These are phyloP conservation scores for Tamandua tetradactyla DNA, from an alignment of 2,797 vertebrate genomes.

Conservation along the genomic window DNA sequence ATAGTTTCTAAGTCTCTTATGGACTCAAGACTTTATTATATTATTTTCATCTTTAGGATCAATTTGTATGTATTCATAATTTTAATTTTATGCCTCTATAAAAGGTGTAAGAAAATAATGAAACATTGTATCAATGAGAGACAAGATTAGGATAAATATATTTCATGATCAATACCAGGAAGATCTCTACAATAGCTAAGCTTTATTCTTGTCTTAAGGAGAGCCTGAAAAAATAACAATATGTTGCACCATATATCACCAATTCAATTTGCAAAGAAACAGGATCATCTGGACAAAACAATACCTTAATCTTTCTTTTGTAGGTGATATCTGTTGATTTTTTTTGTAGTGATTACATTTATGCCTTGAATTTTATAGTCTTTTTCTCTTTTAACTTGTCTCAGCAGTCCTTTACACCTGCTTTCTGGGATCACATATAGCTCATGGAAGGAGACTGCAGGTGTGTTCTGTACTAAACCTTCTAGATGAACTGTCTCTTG, in stretches of 20 bases:
- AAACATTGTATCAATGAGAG: background rate
- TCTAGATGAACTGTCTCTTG: background rate
- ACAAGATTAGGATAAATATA: constrained; percentile 35
- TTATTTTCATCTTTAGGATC: constrained; percentile 42
- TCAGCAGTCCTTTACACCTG: background rate
- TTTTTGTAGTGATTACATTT: background rate
- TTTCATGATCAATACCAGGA: constrained; percentile 18
- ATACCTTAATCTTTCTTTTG: background rate
- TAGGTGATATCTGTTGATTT: background rate
- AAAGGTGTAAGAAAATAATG: background rate
- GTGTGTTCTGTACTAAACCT: background rate
- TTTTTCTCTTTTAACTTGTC: background rate
- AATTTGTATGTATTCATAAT: constrained; percentile 10
- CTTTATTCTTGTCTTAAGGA: constrained; percentile 54
- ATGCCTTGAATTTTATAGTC: background rate
- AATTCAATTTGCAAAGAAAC: constrained; percentile 9
- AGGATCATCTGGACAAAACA: background rate
- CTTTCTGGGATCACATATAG: background rate
- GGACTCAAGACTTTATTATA: background rate
- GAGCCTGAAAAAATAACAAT: background rate
- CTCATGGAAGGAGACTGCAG: background rate
- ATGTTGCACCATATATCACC: background rate
- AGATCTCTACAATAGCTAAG: background rate
- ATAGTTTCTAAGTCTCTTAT: background rate
- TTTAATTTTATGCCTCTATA: background rate